Evolutionary conservation across 2,113 vertebrate species (phyloP).

Genomic region (Bothrops jararaca): DNA sequence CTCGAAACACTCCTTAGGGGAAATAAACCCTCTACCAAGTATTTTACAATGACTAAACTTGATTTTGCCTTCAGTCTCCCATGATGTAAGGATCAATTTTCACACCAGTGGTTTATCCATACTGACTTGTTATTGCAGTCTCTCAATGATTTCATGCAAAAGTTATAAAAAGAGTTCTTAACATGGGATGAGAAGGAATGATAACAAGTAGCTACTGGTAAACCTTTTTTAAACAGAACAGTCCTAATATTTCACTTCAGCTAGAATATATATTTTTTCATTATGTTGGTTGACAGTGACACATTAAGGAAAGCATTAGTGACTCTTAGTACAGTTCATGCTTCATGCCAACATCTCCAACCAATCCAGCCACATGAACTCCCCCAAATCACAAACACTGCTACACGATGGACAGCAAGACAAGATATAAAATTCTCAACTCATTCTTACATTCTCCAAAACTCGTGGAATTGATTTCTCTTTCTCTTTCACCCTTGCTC

Average conservation of each 20-base stretch:
- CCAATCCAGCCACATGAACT: constrained; percentile 38
- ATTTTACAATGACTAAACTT: neutral
- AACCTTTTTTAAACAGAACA: neutral
- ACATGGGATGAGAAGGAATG: constrained; percentile 11
- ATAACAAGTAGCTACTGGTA: constrained; percentile 10
- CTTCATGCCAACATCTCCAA: neutral
- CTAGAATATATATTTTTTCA: neutral
- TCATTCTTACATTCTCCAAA: constrained; percentile 81
- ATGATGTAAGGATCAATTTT: neutral
- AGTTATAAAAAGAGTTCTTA: constrained; percentile 63
- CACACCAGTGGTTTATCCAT: neutral
- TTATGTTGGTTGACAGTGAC: neutral
- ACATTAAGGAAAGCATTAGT: constrained; percentile 3
- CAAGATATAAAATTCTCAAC: constrained; percentile 44
- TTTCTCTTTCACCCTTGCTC: constrained; percentile 81
- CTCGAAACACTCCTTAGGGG: fast-evolving
- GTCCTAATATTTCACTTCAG: neutral
- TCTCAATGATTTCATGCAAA: constrained; percentile 27
- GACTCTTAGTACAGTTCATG: neutral
- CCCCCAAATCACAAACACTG: constrained; percentile 55
- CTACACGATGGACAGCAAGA: constrained; percentile 64
- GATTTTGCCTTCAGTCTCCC: neutral
- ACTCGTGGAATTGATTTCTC: constrained; percentile 78
- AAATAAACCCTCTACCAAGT: neutral
- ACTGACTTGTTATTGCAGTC: neutral